These are phyloP conservation scores for Muscidifurax raptorellus DNA, from an alignment of 1,140 invertebrate genomes.

Conservation along the genomic window DNA sequence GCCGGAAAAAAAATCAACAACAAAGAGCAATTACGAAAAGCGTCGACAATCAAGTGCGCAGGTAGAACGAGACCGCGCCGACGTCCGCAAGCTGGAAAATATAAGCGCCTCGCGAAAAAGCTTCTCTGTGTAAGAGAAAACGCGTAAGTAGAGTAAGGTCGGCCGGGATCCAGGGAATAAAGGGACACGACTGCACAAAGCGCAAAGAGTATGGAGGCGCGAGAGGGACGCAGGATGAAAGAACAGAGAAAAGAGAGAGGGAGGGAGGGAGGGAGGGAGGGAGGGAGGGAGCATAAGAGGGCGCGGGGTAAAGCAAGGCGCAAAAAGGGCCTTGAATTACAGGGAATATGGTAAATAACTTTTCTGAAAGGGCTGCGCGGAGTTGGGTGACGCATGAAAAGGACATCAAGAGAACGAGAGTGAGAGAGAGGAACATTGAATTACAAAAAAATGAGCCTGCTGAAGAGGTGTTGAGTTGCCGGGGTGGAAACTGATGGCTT, in stretches of 20 bases:
- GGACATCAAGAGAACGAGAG: conserved; percentile 21
- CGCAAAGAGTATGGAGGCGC: not conserved
- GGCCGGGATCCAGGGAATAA: not conserved
- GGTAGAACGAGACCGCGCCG: not conserved
- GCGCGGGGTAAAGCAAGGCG: not conserved
- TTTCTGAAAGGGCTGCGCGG: not conserved
- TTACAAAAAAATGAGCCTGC: conserved; percentile 13
- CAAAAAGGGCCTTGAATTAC: conserved; percentile 37
- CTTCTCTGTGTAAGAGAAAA: not conserved
- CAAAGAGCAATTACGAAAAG: conserved; percentile 15
- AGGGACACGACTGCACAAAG: not conserved
- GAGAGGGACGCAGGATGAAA: not conserved
- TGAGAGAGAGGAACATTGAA: not conserved
- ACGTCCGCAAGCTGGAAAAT: no score
- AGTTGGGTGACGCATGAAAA: conserved; percentile 4
- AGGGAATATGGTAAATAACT: conserved; percentile 43
- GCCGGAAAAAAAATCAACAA: not conserved
- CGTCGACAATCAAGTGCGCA: conserved; percentile 14
- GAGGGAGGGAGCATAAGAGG: not conserved
- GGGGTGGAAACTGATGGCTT: not conserved
- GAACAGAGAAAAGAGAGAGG: not conserved
- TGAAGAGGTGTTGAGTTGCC: conserved; percentile 9
- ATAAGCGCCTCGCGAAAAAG: no score
- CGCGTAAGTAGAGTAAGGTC: not conserved
- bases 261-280: not conserved